These are phyloP conservation scores for Caenorhabditis macrosperma DNA, from an alignment of 2,888 invertebrate species.

Conservation along the genomic window DNA sequence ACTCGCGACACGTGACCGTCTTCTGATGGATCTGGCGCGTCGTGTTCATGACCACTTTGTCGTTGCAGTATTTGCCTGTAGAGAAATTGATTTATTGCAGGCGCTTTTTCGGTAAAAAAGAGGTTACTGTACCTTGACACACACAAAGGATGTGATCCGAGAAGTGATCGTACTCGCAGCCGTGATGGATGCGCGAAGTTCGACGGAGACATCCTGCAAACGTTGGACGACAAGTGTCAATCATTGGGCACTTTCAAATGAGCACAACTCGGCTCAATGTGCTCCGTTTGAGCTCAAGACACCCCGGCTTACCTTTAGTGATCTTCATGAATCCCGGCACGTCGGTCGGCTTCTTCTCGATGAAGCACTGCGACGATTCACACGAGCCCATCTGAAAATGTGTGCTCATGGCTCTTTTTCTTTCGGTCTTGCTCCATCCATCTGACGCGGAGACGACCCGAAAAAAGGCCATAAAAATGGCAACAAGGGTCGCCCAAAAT, in stretches of 20 bases:
- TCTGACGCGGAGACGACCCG: no score
- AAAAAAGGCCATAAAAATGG: constrained; percentile 7
- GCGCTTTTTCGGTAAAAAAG: no score
- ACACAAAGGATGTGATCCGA: constrained; percentile 77
- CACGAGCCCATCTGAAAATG: constrained; percentile 78
- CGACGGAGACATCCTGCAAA: constrained; percentile 74
- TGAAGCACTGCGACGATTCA: constrained; percentile 77
- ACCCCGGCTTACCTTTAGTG: constrained; percentile 68
- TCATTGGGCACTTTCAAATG: no score
- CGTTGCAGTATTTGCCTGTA: constrained; percentile 77
- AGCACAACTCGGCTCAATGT: no score
- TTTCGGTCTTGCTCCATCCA: neutral
- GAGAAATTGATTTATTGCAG: no score
- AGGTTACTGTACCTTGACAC: constrained; percentile 67
- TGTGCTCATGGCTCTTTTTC: neutral
- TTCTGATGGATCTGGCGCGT: constrained; percentile 35
- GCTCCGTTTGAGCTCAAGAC: no score
- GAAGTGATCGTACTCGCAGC: constrained; percentile 79
- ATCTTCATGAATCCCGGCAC: constrained; percentile 70
- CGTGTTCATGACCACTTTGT: constrained; percentile 69
- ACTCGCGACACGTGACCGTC: constrained; percentile 75
- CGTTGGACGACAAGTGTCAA: neutral
- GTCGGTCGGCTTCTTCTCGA: constrained; percentile 77
- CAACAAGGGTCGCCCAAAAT: neutral
- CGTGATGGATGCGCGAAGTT: constrained; percentile 72